A percentile compares a stretch with the other conserved stretches of the same genome.
phyloP scores from a whole-genome alignment of 2,888 invertebrate species.

The Gibbula magus region DNA sequence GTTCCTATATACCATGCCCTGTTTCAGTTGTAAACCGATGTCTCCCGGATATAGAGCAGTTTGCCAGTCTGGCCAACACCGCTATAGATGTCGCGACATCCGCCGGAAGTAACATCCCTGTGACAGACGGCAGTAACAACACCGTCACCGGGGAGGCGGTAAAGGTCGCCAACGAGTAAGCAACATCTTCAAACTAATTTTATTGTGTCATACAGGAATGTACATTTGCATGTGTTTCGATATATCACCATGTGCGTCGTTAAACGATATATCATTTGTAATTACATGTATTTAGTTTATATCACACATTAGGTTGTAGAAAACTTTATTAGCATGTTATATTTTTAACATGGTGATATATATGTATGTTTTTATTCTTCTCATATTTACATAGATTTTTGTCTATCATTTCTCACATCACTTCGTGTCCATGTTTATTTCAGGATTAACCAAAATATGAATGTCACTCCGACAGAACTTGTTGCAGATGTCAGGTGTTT shows the following conservation, averaged over 20 bases:
- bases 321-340: too few species aligned
- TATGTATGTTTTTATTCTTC: too few species aligned
- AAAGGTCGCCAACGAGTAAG: constrained; percentile 61
- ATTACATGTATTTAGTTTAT: too few species aligned
- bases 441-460: background rate
- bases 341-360: too few species aligned
- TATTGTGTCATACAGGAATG: too few species aligned
- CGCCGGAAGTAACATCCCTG: constrained; percentile 1
- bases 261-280: too few species aligned
- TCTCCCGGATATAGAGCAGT: constrained; percentile 74
- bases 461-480: background rate
- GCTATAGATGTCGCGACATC: constrained; percentile 17
- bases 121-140: constrained; percentile 50
- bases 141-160: constrained; percentile 73
- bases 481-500: background rate
- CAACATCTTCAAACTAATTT: too few species aligned
- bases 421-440: background rate
- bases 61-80: background rate
- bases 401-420: too few species aligned
- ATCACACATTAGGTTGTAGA: too few species aligned
- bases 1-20: background rate
- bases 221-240: too few species aligned
- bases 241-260: too few species aligned
- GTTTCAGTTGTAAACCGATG: constrained; percentile 78
- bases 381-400: too few species aligned